Evolutionary conservation across 2,797 vertebrate species (phyloP), one percentile per base, ranked within the genome.

Genomic region (Pitangus sulphuratus): DNA sequence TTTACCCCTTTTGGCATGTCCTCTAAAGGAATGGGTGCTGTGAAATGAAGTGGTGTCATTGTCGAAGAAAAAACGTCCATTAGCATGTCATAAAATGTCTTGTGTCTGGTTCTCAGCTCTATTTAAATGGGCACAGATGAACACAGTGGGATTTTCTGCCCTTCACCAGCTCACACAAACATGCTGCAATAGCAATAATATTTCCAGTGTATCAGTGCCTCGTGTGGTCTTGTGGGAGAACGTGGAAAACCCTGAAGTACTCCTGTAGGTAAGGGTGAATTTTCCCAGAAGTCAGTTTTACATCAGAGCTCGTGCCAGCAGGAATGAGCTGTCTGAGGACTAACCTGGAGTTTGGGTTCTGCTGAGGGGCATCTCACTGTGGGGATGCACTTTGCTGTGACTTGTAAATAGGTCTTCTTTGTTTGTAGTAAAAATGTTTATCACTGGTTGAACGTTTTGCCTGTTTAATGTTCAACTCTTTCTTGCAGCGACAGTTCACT

Each of bases 41-140:
- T 40, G 82, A 35, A 30, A 30, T 58, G 45, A 10, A 75, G 42
- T 26, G 37, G 9, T 64, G 25, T 70, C 18, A 76, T 2, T 75
- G n/a, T 26, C 45, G 53, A 47, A 44, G 21, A 7, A 9, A 53
- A n/a, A 12, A 42, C 30, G 6, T 19, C 47, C 11, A 3, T 37
- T 62, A 35, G 16, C 4, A 12, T 45, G 21, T 25, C 35, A 21
- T 64, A 50, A 51, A 58, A 42, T 51, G 33, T 24, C 17, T 44
- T 57, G 5, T 60, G 1, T 50, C 10, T 28, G 5, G 9, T 24
- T 85, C 31, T 77, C 24, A 28, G 2, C 39, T 54, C 1, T 31
- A 0, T 78, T 26, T 0, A 2, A n/a, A 15, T 5, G 25, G 22
- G 42, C 37, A 6, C 26, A 14, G 30, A 5, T 1, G 14, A 13